A percentile compares a stretch with the other conserved stretches of the same genome.
Evolutionary conservation across 2,888 invertebrate species (phyloP).

Genomic region (Cremastinae sp.): DNA sequence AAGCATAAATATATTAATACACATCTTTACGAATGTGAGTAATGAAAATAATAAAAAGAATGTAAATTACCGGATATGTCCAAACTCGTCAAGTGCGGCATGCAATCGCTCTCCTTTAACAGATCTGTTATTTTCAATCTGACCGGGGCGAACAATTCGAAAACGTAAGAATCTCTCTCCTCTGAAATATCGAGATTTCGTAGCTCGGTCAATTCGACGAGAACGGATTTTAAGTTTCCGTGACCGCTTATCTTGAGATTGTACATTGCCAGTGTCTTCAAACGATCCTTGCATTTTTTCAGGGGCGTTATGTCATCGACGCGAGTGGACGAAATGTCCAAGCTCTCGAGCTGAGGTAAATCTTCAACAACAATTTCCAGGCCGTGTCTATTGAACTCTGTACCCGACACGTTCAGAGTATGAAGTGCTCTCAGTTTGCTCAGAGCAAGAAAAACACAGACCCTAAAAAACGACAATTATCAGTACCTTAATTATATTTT

Average conservation of each 20-base stretch:
- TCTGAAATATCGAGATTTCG: conserved; percentile 83
- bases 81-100: conserved; percentile 83
- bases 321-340: conserved; percentile 85
- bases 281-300: conserved; percentile 81
- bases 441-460: conserved; percentile 83
- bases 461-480: conserved; percentile 72
- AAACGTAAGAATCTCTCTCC: conserved; percentile 80
- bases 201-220: conserved; percentile 81
- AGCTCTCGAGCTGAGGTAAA: conserved; percentile 83
- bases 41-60: background rate
- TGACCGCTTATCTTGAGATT: conserved; percentile 82
- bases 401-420: conserved; percentile 84
- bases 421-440: conserved; percentile 83
- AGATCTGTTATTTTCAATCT: conserved; percentile 80
- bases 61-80: conserved; percentile 84
- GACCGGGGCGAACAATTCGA: conserved; percentile 79
- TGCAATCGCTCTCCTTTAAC: conserved; percentile 79
- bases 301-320: conserved; percentile 84
- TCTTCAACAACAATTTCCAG: conserved; percentile 85
- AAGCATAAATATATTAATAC: too few relatives aligned
- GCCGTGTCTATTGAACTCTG: conserved; percentile 85
- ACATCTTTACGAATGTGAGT: too few relatives aligned
- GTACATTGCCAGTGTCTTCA: conserved; percentile 84
- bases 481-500: conserved; percentile 2
- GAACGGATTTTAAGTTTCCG: conserved; percentile 79